Evolutionary conservation across 1,140 invertebrate species (phyloP).

Genomic region (Drosophila suzukii): DNA sequence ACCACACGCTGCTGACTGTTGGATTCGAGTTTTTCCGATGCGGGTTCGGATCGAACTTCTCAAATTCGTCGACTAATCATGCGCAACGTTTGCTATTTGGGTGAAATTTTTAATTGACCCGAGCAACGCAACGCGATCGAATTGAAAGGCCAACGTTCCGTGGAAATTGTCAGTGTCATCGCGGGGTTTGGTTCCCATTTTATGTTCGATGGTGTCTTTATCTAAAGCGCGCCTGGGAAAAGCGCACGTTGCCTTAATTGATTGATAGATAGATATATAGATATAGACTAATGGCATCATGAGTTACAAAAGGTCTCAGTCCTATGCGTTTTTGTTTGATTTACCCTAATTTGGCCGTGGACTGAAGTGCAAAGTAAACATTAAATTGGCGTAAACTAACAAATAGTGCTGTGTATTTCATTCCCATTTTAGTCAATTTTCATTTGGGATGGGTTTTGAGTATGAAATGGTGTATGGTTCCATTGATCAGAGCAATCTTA

Average conservation of each 20-base stretch:
- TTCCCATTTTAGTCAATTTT: slow-evolving; percentile 16
- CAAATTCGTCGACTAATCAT: slow-evolving; percentile 73
- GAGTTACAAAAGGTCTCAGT: slow-evolving; percentile 53
- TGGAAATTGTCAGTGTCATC: slow-evolving; percentile 73
- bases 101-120: slow-evolving; percentile 76
- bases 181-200: slow-evolving; percentile 38
- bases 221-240: slow-evolving; percentile 77
- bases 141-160: slow-evolving; percentile 39
- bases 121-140: slow-evolving; percentile 45
- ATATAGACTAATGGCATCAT: slow-evolving; percentile 43
- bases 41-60: slow-evolving; percentile 56
- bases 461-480: background rate
- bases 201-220: slow-evolving; percentile 50
- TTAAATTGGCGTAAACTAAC: slow-evolving; percentile 82
- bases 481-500: slow-evolving; percentile 29
- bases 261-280: slow-evolving; percentile 59
- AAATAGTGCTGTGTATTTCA: slow-evolving; percentile 46
- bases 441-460: slow-evolving; percentile 47
- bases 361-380: slow-evolving; percentile 77
- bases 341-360: slow-evolving; percentile 57
- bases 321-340: slow-evolving; percentile 56
- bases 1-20: slow-evolving; percentile 21
- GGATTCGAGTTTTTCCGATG: slow-evolving; percentile 33
- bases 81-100: slow-evolving; percentile 74
- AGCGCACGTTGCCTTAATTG: slow-evolving; percentile 69